These are phyloP conservation scores for Hydractinia symbiolongicarpus DNA, from an alignment of 30 jellyfish, hydroid and myxozoan species.

Conservation along the genomic window DNA sequence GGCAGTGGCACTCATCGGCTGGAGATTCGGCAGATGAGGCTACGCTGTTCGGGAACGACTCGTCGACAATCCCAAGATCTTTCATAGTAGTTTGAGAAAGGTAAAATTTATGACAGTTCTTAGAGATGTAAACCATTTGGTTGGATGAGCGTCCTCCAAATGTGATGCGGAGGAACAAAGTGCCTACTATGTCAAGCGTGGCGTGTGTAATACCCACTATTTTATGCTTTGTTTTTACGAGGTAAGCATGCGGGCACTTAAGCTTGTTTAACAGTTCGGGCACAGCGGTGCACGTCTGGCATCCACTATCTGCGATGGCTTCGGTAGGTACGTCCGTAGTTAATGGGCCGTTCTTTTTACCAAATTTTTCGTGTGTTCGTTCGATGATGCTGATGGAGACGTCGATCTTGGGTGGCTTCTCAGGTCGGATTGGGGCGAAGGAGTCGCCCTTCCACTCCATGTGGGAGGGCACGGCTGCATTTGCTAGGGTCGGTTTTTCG, in stretches of 20 bases:
- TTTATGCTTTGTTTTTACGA: conserved; percentile 12
- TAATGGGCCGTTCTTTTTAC: too few relatives aligned
- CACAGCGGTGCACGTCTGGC: conserved; percentile 23
- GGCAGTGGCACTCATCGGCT: conserved; percentile 13
- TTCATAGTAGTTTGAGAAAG: too few relatives aligned
- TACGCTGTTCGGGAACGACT: too few relatives aligned
- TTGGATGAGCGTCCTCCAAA: too few relatives aligned
- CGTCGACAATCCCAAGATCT: too few relatives aligned
- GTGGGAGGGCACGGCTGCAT: not conserved
- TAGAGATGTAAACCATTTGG: too few relatives aligned
- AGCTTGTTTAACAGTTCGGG: conserved; percentile 21
- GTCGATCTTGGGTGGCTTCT: not conserved
- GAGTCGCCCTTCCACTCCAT: conserved; percentile 5
- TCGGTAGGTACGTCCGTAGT: too few relatives aligned
- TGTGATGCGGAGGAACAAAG: too few relatives aligned
- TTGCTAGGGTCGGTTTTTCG: not conserved
- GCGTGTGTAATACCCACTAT: conserved; percentile 1
- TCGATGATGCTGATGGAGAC: not conserved
- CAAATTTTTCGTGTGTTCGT: too few relatives aligned
- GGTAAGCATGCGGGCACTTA: conserved; percentile 20
- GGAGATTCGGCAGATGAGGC: too few relatives aligned
- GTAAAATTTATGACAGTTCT: too few relatives aligned
- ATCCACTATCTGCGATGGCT: conserved; percentile 23
- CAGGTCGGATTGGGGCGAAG: conserved; percentile 9
- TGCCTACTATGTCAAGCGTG: too few relatives aligned